phyloP scores from a whole-genome alignment of 2,113 vertebrate species.

The Scalopus aquaticus region DNA sequence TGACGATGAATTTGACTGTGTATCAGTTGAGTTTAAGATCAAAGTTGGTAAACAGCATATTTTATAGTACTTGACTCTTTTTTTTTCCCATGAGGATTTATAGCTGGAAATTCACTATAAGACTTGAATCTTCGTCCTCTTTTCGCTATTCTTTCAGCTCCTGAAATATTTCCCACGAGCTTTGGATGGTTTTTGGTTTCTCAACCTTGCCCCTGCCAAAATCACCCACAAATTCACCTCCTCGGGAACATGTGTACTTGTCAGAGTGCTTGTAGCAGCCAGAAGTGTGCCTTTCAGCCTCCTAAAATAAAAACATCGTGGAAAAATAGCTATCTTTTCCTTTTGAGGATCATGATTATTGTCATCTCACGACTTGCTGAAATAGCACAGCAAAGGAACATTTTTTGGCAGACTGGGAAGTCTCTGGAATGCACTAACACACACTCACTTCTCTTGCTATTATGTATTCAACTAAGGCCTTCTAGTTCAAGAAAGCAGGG shows the following conservation, averaged over 20 bases:
- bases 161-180: constrained; percentile 34
- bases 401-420: constrained; percentile 33
- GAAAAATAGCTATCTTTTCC: constrained; percentile 59
- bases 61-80: background rate
- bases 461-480: background rate
- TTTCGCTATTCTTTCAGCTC: constrained; percentile 3
- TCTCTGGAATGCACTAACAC: background rate
- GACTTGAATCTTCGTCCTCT: background rate
- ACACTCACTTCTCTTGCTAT: background rate
- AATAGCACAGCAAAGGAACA: constrained; percentile 26
- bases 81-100: background rate
- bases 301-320: constrained; percentile 49
- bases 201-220: constrained; percentile 17
- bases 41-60: background rate
- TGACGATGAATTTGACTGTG: background rate
- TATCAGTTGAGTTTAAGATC: background rate
- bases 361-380: constrained; percentile 73
- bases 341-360: constrained; percentile 64
- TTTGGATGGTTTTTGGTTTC: constrained; percentile 15
- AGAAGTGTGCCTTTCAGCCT: constrained; percentile 46
- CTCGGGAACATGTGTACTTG: constrained; percentile 1
- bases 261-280: background rate
- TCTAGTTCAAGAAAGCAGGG: background rate
- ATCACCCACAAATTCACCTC: background rate
- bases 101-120: constrained; percentile 46